Percentiles rank a stretch among this genome's conserved stretches.
phyloP scores from a whole-genome alignment of 1,140 invertebrate species.

The Thalassaphorura encarpata region DNA sequence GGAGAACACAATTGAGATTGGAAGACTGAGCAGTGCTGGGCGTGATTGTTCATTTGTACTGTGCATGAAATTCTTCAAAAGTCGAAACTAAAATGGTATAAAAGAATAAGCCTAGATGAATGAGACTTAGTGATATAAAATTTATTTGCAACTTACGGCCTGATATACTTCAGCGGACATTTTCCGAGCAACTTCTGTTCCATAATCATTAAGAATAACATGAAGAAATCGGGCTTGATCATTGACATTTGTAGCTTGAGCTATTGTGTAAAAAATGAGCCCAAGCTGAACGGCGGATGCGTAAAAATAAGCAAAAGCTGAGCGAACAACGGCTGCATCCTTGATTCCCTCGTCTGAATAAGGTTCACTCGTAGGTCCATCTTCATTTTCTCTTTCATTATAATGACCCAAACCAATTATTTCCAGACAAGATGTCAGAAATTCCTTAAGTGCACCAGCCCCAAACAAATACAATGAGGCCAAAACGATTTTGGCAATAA shows the following conservation, averaged over 20 bases:
- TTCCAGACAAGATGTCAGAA: too few species aligned
- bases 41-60: neutral
- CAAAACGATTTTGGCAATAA: neutral
- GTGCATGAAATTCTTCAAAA: conserved; percentile 1
- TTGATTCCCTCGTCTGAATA: neutral
- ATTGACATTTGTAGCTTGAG: neutral
- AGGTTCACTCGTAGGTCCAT: too few species aligned
- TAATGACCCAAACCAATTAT: too few species aligned
- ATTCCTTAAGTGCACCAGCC: too few species aligned
- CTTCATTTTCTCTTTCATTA: too few species aligned
- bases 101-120: neutral
- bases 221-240: neutral
- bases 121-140: neutral
- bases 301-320: neutral
- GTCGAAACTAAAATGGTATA: neutral
- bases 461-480: too few species aligned
- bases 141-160: neutral
- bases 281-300: neutral
- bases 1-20: neutral
- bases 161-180: neutral
- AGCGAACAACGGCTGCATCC: neutral
- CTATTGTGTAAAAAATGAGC: neutral
- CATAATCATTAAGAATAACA: conserved; percentile 1
- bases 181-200: neutral
- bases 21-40: neutral